Percentiles rank a stretch among this genome's conserved stretches.
Evolutionary conservation across 2,888 invertebrate species (phyloP).

Genomic region (Caenorhabditis virilis): DNA sequence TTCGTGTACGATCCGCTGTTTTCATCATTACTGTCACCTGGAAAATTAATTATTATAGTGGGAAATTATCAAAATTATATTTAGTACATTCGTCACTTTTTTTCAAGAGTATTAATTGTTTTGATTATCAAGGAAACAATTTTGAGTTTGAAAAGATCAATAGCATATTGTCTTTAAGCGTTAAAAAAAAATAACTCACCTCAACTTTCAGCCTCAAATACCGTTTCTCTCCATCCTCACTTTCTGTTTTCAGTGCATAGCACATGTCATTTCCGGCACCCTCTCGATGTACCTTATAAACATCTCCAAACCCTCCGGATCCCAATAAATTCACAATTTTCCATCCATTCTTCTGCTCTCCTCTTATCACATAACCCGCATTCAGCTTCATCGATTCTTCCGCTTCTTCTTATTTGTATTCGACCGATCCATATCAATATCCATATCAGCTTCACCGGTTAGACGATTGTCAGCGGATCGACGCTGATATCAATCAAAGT

Average conservation of each 20-base stretch:
- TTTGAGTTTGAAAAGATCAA: no score
- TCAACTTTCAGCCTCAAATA: conserved; percentile 47
- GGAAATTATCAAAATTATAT: not conserved
- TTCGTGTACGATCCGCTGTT: conserved; percentile 19
- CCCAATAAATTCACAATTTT: conserved; percentile 38
- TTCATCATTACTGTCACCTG: conserved; percentile 39
- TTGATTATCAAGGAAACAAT: no score
- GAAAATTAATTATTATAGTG: no score
- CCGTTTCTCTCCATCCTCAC: conserved; percentile 35
- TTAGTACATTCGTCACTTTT: no score
- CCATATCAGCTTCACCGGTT: conserved; percentile 3
- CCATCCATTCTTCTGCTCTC: no score
- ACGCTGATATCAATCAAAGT: no score
- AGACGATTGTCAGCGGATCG: not conserved
- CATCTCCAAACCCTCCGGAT: conserved; percentile 49
- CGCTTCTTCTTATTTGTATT: no score
- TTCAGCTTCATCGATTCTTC: no score
- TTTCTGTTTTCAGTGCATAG: conserved; percentile 49
- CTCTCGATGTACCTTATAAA: conserved; percentile 41
- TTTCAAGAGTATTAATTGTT: no score
- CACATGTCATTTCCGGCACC: conserved; percentile 10
- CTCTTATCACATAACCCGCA: no score
- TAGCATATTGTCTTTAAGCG: no score
- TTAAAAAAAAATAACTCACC: conserved; percentile 1
- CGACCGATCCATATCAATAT: no score